phyloP scores from a whole-genome alignment of 2,888 invertebrate species.

The Mythimna ferrago region DNA sequence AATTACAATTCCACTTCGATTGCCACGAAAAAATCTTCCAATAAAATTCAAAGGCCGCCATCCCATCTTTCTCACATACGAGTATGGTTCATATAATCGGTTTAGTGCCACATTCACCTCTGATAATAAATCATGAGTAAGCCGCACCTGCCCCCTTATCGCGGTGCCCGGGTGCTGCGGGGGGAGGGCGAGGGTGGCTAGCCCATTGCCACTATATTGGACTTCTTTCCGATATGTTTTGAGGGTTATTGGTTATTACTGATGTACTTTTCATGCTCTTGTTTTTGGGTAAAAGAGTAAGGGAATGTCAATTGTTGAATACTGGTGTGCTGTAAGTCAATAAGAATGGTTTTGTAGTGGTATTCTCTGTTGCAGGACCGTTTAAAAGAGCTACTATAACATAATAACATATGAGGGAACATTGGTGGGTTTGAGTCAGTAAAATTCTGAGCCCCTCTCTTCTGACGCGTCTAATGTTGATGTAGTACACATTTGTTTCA shows the following conservation, averaged over 20 bases:
- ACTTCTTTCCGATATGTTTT: constrained; percentile 58
- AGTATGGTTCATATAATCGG: constrained; percentile 74
- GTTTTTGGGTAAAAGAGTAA: background rate
- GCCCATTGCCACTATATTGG: constrained; percentile 51
- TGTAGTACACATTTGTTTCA: no score
- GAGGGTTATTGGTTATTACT: constrained; percentile 48
- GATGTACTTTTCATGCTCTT: constrained; percentile 38
- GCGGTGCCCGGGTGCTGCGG: constrained; percentile 41
- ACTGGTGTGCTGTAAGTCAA: no score
- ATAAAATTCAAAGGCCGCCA: constrained; percentile 26
- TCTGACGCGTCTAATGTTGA: no score
- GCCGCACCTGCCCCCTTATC: constrained; percentile 79
- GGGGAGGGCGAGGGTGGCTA: background rate
- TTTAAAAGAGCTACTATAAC: no score
- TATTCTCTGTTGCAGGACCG: no score
- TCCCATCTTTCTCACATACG: constrained; percentile 49
- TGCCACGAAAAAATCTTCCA: background rate
- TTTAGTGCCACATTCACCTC: constrained; percentile 71
- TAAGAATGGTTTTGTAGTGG: no score
- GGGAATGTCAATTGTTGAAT: no score
- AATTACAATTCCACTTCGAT: background rate
- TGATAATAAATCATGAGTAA: constrained; percentile 79
- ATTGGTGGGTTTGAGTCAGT: no score
- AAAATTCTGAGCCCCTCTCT: no score
- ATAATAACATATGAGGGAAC: no score